Conservation (phyloP, 2,888 invertebrate species). For the Polylopha cassiicola region DNA sequence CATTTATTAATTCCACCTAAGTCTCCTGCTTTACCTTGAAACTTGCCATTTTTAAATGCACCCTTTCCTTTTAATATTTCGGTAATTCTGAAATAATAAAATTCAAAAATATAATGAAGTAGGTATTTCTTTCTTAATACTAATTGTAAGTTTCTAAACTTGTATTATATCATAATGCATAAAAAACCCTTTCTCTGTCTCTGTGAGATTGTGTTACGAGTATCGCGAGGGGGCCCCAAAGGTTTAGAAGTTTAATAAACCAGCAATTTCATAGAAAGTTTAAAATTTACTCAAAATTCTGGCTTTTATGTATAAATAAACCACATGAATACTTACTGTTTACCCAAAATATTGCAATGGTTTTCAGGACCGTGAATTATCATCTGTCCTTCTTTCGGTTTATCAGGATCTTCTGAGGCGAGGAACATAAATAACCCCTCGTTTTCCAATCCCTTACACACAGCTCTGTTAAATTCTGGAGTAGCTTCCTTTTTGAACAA, state of each 20-base stretch:
- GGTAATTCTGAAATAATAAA: conserved; percentile 73
- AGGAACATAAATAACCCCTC: conserved; percentile 80
- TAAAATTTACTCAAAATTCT: too few species aligned
- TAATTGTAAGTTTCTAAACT: too few species aligned
- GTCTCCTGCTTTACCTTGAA: conserved; percentile 86
- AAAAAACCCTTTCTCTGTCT: too few species aligned
- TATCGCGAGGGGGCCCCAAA: too few species aligned
- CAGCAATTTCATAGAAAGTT: too few species aligned
- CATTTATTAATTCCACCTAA: conserved; percentile 80
- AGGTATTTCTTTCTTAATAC: too few species aligned
- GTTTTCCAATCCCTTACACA: conserved; percentile 80
- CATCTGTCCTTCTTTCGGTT: conserved; percentile 72
- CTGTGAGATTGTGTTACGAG: too few species aligned
- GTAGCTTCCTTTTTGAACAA: conserved; percentile 86
- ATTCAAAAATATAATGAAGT: too few species aligned
- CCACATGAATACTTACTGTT: conserved; percentile 77
- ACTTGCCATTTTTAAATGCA: conserved; percentile 82
- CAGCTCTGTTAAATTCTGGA: conserved; percentile 83
- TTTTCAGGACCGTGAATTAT: conserved; percentile 75
- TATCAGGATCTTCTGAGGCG: conserved; percentile 83
- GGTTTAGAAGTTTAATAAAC: too few species aligned
- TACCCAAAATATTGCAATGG: conserved; percentile 73
- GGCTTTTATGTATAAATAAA: too few species aligned
- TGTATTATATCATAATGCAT: too few species aligned
- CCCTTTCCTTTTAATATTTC: conserved; percentile 86